Base-by-base conservation (phyloP, 2,113 vertebrate genomes). In the Tragelaphus imberbis region DNA sequence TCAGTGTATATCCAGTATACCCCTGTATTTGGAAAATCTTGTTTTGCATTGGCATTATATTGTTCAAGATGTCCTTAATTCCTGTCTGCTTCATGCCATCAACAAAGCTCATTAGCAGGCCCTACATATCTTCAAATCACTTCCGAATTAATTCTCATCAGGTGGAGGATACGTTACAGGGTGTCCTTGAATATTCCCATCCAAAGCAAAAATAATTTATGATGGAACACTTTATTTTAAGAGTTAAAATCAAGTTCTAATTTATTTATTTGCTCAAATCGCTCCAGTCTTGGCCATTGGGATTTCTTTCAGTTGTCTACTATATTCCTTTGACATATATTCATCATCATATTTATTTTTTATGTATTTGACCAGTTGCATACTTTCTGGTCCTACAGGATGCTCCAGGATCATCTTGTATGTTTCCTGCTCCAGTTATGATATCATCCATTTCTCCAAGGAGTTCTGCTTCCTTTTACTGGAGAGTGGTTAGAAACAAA, bases 281-380 rank as follows among this genome's bases (percentile, higher is more conserved):
- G 10, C 10, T n/a, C 30, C 49, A 81, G 79, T 28, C 17, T 81
- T 81, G 47, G 16, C 49, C 49, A 81, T 12, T 30, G 13, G 30
- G 49, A n/a, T 5, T 12, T 81, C 79, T 81, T 53, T 81, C 79
- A n/a, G 30, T 33, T n/a, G 49, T 10, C 30, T n/a, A 30, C 79
- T 81, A 33, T 53, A 33, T 53, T 33, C 49, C 30, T 53, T 53
- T 53, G 49, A 53, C 49, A 21, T 23, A 3, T 19, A 10, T 81
- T 53, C 49, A 21, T 81, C 28, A 51, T 19, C n/a, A 3, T 12
- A 33, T n/a, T 81, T 81, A 21, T 33, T n/a, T 53, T n/a, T 81
- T 49, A 81, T 53, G 30, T n/a, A n/a, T 81, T 81, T 81, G 49
- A 12, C 28, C 49, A n/a, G 5, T 51, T 55, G 30, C 0, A 0